Evolutionary conservation across 2,113 vertebrate species (phyloP), one percentile per base, ranked within the genome.

Genomic region (Uria lomvia): DNA sequence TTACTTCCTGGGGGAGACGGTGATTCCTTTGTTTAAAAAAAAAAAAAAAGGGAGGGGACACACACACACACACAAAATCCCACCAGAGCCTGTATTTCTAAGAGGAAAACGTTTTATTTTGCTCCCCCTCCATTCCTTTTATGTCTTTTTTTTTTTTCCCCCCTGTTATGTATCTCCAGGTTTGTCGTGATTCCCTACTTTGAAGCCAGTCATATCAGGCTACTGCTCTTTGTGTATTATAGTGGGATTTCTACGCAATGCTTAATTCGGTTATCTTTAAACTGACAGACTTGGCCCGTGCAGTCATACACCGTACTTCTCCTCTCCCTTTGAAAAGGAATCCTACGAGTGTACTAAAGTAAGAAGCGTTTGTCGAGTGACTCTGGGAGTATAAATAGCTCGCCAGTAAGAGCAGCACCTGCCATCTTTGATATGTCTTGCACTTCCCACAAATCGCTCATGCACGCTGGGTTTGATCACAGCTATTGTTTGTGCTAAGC

Each of bases 401-500:
- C 1, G 0, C 4, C 4, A 62, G 76, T 65, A 55, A 70, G 86
- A 94, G 96, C 93, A 96, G 94, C 96, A 96, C 96, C 96, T 97
- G 96, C 94, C 96, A 86, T 68, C 92, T 59, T 53, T 22, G 88
- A 53, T 67, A 65, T 23, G 95, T 95, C 96, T 95, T 42, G 1
- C 91, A 42, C 96, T 94, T 97, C 96, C 96, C 96, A 95, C 95
- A 85, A 90, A 82, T 59, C 86, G 22, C 91, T 68, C 45, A 49
- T 85, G 94, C 84, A n/a, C 5, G 5, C 91, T 9, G 86, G 47
- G 81, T 42, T 65, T 47, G 70, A 76, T 90, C 91, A 29, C 94
- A 95, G 97, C 95, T 52, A 97, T 97, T 97, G 97, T 95, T 92
- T 94, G 92, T 90, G 96, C 89, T 96, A 88, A 97, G 95, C 96